Conservation (phyloP, 2,797 vertebrate species). For the Xyrichtys novacula region DNA sequence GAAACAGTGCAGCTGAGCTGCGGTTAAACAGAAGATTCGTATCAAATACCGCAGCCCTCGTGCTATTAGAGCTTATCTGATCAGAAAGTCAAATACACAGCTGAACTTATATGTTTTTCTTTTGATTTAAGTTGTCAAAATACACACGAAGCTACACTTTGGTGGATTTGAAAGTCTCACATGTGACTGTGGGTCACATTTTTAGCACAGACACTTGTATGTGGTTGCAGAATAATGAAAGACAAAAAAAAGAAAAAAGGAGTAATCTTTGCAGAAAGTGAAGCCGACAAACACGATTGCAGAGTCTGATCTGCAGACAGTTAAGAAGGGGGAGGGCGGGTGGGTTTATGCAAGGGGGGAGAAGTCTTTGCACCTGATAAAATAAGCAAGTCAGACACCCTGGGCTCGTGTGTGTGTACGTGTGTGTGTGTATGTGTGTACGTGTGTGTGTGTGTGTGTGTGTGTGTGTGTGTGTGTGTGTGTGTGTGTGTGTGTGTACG, state of each 20-base stretch:
- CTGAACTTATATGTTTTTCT: neutral
- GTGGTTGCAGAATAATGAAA: neutral
- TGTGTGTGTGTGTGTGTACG: slow-evolving; percentile 39
- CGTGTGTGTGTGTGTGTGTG: slow-evolving; percentile 22
- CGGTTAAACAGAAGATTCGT: slow-evolving; percentile 47
- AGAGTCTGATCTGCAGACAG: slow-evolving; percentile 57
- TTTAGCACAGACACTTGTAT: neutral
- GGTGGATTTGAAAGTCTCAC: neutral
- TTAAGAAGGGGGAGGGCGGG: slow-evolving; percentile 39
- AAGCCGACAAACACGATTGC: slow-evolving; percentile 41
- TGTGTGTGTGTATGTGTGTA: slow-evolving; percentile 38
- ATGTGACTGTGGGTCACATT: neutral
- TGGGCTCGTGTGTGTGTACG: slow-evolving; percentile 39
- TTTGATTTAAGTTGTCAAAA: neutral
- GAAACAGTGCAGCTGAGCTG: slow-evolving; percentile 54
- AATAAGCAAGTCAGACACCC: slow-evolving; percentile 77
- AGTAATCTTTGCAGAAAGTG: slow-evolving; percentile 25
- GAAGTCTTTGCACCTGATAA: slow-evolving; percentile 81
- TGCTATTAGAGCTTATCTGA: slow-evolving; percentile 47
- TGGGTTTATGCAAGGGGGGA: slow-evolving; percentile 12
- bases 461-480: slow-evolving; percentile 41
- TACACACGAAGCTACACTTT: neutral
- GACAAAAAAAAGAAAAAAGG: neutral
- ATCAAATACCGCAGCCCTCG: slow-evolving; percentile 30
- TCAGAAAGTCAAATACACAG: slow-evolving; percentile 26